Base-by-base conservation (phyloP, 1,140 invertebrate species). In the Drosophila mojavensis region DNA sequence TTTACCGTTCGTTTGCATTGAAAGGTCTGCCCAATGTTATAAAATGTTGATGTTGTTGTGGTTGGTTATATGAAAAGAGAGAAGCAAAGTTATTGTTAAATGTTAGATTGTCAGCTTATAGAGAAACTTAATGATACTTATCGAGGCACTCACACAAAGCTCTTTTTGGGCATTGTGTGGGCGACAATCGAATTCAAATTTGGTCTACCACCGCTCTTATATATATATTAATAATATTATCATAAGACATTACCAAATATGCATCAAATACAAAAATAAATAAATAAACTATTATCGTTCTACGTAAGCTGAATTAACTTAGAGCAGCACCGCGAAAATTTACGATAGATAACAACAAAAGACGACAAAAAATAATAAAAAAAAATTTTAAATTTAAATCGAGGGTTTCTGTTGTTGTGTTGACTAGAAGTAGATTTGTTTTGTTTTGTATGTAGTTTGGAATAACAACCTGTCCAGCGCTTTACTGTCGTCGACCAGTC, bases 381-480 rank as follows among this genome's bases (percentile, higher is more conserved):
- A 1, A 36, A 36, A 36, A 10, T 36, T 10, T 28, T 47, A n/a
- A n/a, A 11, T 63, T n/a, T 48, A 11, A 5, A 24, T 58, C 15
- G 13, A 41, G n/a, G 47, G 13, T 56, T 62, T 36, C 51, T 43
- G 36, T 59, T 63, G 30, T 33, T 33, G 5, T 33, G 30, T 59
- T 70, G 36, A 13, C 62, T 82, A 78, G 51, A 51, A 53, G 45
- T 58, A 54, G 47, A 43, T 56, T 64, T 56, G 17, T 43, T 63
- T 63, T 75, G 33, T 63, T 63, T 75, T 74, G 61, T 74, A 74
- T 79, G 63, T 74, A 74, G 65, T 67, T 75, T 76, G 56, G 50
- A 74, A 86, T 91, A 91, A 91, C 74, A 81, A 91, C 90, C 90
- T 91, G 90, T 91, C 90, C 74, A 91, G 56, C 11, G 78, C 85